These are phyloP conservation scores for Halichoerus grypus DNA, from an alignment of 2,113 vertebrate species.

Conservation along the genomic window DNA sequence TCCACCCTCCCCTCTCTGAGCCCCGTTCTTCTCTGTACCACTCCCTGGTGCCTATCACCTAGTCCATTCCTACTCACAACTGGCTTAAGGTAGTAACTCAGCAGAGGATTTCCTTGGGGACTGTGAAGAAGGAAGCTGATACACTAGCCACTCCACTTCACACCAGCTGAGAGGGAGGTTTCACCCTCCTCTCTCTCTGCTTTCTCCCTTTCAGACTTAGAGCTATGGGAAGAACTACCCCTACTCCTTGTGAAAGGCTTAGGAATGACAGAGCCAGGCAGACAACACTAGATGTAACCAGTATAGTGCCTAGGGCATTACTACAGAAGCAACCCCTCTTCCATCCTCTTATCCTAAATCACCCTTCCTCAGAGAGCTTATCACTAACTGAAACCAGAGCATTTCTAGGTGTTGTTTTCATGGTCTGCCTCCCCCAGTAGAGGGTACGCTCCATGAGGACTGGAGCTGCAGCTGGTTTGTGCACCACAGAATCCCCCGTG, in stretches of 20 bases:
- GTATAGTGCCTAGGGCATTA: neutral
- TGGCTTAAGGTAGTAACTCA: neutral
- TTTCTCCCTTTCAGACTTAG: neutral
- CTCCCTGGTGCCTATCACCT: neutral
- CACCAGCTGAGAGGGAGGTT: neutral
- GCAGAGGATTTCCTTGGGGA: neutral
- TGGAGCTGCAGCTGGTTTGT: neutral
- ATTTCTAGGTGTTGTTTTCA: neutral
- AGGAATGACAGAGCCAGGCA: neutral
- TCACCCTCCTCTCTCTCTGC: neutral
- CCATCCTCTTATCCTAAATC: neutral
- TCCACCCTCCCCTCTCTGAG: neutral
- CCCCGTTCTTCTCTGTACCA: neutral
- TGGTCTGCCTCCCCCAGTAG: neutral
- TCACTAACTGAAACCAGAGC: neutral
- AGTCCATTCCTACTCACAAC: neutral
- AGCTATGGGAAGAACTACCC: neutral
- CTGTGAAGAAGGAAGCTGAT: neutral
- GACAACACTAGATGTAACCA: neutral
- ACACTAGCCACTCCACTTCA: neutral
- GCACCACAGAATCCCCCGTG: neutral
- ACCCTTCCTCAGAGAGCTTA: neutral
- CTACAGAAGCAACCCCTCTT: neutral
- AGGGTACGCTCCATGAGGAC: neutral
- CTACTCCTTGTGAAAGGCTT: neutral